These are phyloP conservation scores for Suricata suricatta DNA, from an alignment of 2,113 vertebrate species.

Conservation along the genomic window DNA sequence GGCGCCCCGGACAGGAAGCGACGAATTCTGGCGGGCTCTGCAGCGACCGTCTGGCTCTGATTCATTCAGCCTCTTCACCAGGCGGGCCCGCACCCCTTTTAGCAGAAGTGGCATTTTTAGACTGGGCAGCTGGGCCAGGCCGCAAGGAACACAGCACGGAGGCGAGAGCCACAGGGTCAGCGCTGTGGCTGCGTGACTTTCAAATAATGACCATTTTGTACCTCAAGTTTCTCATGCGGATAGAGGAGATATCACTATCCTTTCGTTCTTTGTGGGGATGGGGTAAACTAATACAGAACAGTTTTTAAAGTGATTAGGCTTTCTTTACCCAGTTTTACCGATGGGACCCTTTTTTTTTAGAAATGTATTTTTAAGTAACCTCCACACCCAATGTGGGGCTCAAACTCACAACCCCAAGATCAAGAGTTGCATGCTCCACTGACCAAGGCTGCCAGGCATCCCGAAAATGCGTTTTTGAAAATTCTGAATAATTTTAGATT, in stretches of 20 bases:
- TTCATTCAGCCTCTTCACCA: neutral
- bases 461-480: neutral
- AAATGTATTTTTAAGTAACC: too few relatives aligned
- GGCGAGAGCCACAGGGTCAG: neutral
- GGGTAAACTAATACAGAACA: neutral
- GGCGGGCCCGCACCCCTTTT: neutral
- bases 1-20: neutral
- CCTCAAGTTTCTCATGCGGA: neutral
- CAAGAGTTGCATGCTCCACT: too few relatives aligned
- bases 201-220: neutral
- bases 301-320: neutral
- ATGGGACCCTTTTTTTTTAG: neutral
- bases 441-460: too few relatives aligned
- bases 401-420: too few relatives aligned
- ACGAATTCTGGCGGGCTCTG: neutral
- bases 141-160: too few relatives aligned
- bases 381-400: too few relatives aligned
- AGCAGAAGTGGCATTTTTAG: neutral
- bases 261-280: neutral
- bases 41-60: neutral
- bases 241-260: neutral
- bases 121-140: accelerated
- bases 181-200: neutral
- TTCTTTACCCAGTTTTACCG: neutral
- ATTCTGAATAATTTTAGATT: neutral